Evolutionary conservation across 2,113 vertebrate genomes (phyloP).

Genomic region (Pungitius pungitius): DNA sequence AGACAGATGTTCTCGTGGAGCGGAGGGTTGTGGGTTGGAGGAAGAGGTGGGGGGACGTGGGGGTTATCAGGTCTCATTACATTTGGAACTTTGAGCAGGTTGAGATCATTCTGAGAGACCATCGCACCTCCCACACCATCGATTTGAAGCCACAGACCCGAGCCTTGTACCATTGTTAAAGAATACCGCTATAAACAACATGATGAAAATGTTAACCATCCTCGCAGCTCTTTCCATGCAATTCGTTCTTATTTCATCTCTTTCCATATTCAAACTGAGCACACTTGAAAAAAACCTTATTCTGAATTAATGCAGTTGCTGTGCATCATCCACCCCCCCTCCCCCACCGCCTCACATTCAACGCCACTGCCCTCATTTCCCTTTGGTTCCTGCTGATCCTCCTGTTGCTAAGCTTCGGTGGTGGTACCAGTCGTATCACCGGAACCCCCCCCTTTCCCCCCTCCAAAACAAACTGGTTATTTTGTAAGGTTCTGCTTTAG

Average conservation of each 20-base stretch:
- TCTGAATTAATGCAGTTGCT: conserved; percentile 1
- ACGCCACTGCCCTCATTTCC: conserved; percentile 27
- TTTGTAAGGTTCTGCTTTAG: conserved; percentile 29
- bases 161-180: background rate
- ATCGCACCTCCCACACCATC: too few relatives aligned
- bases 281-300: background rate
- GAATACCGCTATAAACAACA: background rate
- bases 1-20: conserved; percentile 35
- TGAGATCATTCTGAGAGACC: too few relatives aligned
- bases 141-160: background rate
- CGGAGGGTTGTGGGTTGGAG: conserved; percentile 27
- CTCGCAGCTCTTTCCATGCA: background rate
- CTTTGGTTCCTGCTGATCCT: conserved; percentile 52
- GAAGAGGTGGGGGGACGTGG: too few relatives aligned
- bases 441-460: background rate
- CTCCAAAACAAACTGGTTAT: conserved; percentile 22
- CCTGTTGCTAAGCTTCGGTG: conserved; percentile 3
- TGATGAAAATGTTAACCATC: background rate
- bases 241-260: background rate
- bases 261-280: conserved; percentile 21
- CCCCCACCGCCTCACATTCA: conserved; percentile 34
- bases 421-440: conserved; percentile 34
- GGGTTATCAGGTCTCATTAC: background rate
- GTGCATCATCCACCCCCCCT: conserved; percentile 21
- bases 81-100: background rate